Percentiles rank a stretch among this genome's conserved stretches.
phyloP scores from a whole-genome alignment of 2,888 invertebrate species.

The Orgyia antiqua region DNA sequence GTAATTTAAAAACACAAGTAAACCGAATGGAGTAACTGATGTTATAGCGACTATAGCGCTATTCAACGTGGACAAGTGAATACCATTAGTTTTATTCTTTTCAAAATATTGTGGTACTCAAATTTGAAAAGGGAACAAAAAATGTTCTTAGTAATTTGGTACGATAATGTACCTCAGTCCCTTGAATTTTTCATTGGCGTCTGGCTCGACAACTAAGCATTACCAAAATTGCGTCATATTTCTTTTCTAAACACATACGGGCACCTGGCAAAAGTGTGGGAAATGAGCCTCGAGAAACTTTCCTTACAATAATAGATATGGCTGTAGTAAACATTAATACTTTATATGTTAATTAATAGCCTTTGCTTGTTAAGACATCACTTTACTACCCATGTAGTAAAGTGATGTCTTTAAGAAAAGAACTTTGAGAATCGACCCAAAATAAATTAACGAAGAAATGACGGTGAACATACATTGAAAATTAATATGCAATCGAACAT shows the following conservation, averaged over 20 bases:
- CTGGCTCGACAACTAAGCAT: constrained; percentile 76
- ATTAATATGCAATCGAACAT: too few species aligned
- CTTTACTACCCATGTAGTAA: not conserved
- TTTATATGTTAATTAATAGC: not conserved
- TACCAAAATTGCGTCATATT: constrained; percentile 77
- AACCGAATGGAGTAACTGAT: too few species aligned
- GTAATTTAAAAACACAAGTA: too few species aligned
- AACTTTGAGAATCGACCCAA: not conserved
- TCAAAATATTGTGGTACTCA: too few species aligned
- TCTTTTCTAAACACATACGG: constrained; percentile 60
- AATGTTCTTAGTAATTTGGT: constrained; percentile 58
- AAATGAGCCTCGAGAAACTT: constrained; percentile 39
- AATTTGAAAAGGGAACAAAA: constrained; percentile 3
- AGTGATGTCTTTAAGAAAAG: not conserved
- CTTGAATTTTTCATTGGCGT: constrained; percentile 77
- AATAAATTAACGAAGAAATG: too few species aligned
- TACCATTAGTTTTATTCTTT: not conserved
- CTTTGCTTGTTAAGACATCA: too few species aligned
- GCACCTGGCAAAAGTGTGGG: constrained; percentile 61
- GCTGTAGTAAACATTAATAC: constrained; percentile 8
- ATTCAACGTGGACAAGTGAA: not conserved
- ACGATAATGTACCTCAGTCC: constrained; percentile 68
- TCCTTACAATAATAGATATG: constrained; percentile 35
- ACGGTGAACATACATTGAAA: too few species aligned
- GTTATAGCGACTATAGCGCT: not conserved